These are phyloP conservation scores for Meloidogyne exigua DNA, from an alignment of 1,140 invertebrate species.

Conservation along the genomic window DNA sequence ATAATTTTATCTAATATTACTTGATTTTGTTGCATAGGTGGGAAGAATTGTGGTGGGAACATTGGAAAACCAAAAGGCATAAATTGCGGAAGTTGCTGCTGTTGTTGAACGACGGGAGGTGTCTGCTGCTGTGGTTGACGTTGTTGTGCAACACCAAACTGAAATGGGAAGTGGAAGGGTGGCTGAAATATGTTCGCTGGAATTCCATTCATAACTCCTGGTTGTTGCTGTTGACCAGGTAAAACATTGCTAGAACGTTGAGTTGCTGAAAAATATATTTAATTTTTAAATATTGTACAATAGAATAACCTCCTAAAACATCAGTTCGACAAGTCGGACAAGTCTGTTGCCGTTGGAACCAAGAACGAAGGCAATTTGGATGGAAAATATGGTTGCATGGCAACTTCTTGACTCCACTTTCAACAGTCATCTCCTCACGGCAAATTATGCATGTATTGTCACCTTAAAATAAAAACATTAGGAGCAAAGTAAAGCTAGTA, in stretches of 20 bases:
- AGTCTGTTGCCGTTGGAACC: slow-evolving; percentile 99
- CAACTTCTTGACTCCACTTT: slow-evolving; percentile 82
- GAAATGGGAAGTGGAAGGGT: slow-evolving; percentile 21
- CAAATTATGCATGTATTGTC: slow-evolving; percentile 99
- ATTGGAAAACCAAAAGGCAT: slow-evolving; percentile 19
- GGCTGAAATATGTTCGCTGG: slow-evolving; percentile 16
- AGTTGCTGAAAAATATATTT: slow-evolving; percentile 3
- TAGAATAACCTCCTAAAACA: slow-evolving; percentile 72
- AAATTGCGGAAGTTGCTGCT: slow-evolving; percentile 67
- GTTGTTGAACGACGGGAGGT: slow-evolving; percentile 7
- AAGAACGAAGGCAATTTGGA: slow-evolving; percentile 91
- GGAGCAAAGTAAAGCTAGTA: slow-evolving; percentile 31
- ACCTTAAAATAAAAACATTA: slow-evolving; percentile 67
- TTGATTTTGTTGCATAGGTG: not conserved
- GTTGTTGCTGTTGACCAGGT: slow-evolving; percentile 18
- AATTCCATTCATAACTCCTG: not conserved
- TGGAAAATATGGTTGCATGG: slow-evolving; percentile 99
- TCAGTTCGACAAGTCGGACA: slow-evolving; percentile 97
- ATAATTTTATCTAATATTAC: not conserved
- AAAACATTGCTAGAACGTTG: not conserved
- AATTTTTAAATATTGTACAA: not conserved
- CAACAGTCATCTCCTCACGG: slow-evolving; percentile 78
- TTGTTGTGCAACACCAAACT: slow-evolving; percentile 21
- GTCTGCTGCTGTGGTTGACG: not conserved
- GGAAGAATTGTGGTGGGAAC: not conserved